Evolutionary conservation across 2,888 invertebrate genomes (phyloP).

Genomic region (Brenthis daphne): DNA sequence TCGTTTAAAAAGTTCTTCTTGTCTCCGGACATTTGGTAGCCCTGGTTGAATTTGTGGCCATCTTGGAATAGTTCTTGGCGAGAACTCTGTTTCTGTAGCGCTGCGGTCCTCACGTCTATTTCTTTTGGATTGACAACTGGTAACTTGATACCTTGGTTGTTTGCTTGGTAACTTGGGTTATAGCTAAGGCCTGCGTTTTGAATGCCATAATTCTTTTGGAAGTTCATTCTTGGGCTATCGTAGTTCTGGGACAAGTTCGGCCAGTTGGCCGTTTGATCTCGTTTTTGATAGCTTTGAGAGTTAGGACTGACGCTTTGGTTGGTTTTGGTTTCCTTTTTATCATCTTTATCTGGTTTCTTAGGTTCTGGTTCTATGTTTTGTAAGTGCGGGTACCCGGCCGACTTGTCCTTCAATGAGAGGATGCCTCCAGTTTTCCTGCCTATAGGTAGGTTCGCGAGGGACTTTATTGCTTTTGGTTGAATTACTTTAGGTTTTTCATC

Average conservation of each 20-base stretch:
- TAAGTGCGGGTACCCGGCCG: constrained; percentile 77
- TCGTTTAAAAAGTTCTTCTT: constrained; percentile 75
- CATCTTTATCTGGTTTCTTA: constrained; percentile 64
- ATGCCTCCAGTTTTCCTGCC: constrained; percentile 78
- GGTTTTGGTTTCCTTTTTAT: constrained; percentile 61
- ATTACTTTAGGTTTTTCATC: constrained; percentile 68
- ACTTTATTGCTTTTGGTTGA: constrained; percentile 70
- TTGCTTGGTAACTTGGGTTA: constrained; percentile 56
- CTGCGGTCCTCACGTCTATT: constrained; percentile 76
- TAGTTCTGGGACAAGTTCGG: constrained; percentile 42
- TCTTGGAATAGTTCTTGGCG: constrained; percentile 69
- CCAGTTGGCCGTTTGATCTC: constrained; percentile 36
- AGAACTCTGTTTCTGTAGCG: constrained; percentile 73
- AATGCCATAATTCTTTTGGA: constrained; percentile 67
- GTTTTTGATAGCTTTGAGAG: constrained; percentile 53
- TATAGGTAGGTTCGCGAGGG: constrained; percentile 67
- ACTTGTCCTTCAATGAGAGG: constrained; percentile 78
- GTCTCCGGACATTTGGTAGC: constrained; percentile 68
- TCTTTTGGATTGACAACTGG: constrained; percentile 79
- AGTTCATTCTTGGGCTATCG: constrained; percentile 56
- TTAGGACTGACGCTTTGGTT: constrained; percentile 53
- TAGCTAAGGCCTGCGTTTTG: constrained; percentile 60
- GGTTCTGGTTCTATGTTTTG: constrained; percentile 70
- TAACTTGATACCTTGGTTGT: constrained; percentile 62
- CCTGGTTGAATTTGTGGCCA: constrained; percentile 63